Evolutionary conservation across 2,888 invertebrate genomes (phyloP).

Genomic region (Myopa tessellatipennis): DNA sequence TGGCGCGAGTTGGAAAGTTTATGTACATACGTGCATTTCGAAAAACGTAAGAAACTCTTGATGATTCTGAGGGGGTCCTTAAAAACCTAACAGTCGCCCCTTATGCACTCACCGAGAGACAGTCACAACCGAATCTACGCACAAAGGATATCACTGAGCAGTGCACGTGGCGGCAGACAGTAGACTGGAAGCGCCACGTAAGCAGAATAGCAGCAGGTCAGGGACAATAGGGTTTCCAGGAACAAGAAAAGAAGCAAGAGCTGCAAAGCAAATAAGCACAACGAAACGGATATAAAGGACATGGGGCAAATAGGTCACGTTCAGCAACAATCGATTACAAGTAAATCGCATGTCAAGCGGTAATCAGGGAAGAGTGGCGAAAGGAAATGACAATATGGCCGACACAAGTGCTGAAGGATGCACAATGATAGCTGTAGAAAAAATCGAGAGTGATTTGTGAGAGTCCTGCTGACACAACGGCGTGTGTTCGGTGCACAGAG

Average conservation of each 20-base stretch:
- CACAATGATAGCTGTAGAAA: background rate
- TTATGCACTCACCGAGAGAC: background rate
- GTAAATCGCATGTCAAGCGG: slow-evolving; percentile 64
- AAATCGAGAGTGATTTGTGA: slow-evolving; percentile 59
- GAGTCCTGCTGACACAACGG: slow-evolving; percentile 48
- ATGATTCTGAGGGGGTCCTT: too few relatives aligned
- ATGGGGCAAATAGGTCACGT: slow-evolving; percentile 63
- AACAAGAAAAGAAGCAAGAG: background rate
- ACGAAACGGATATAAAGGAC: slow-evolving; percentile 45
- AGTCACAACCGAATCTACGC: background rate
- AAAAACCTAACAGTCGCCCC: too few relatives aligned
- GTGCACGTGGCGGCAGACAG: background rate
- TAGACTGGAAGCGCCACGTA: background rate
- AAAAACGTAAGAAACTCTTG: too few relatives aligned
- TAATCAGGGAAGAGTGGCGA: slow-evolving; percentile 50
- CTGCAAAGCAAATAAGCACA: background rate
- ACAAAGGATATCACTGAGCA: background rate
- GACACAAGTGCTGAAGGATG: slow-evolving; percentile 12
- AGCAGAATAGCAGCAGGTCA: background rate
- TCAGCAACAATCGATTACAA: slow-evolving; percentile 63
- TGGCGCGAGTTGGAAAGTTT: too few relatives aligned
- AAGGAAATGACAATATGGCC: slow-evolving; percentile 34
- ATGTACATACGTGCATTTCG: too few relatives aligned
- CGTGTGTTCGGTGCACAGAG: background rate
- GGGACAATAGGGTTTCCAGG: background rate